Percentiles rank a stretch among this genome's conserved stretches.
phyloP scores from a whole-genome alignment of 2,797 vertebrate species.

The Ctenopoma kingsleyae region DNA sequence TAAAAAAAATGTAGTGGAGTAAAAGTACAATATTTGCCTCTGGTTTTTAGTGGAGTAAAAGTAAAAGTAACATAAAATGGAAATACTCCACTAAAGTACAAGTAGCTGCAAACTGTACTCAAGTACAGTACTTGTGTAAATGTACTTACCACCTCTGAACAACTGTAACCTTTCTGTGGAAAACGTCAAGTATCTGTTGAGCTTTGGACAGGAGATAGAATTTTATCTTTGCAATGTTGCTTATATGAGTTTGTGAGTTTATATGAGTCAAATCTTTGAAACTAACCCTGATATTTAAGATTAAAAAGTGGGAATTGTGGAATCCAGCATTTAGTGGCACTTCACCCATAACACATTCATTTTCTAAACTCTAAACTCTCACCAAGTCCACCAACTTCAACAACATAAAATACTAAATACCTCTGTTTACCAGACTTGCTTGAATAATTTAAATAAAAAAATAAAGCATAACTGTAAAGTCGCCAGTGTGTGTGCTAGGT shows the following conservation, averaged over 20 bases:
- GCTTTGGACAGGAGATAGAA: background rate
- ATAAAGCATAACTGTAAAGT: slow-evolving; percentile 12
- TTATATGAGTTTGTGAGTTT: background rate
- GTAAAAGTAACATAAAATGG: no score
- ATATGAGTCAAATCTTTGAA: background rate
- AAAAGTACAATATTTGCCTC: no score
- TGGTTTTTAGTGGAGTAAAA: no score
- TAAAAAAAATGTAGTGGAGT: no score
- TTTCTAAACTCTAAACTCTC: background rate
- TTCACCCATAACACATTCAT: no score
- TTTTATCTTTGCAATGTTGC: no score
- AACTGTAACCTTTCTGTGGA: background rate
- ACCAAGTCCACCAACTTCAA: background rate
- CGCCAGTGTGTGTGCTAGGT: background rate
- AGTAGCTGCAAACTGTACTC: no score
- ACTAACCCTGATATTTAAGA: background rate
- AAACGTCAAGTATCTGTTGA: background rate
- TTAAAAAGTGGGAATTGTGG: background rate
- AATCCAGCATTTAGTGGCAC: background rate
- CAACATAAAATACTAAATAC: slow-evolving; percentile 6
- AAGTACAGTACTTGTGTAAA: no score
- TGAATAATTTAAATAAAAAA: slow-evolving; percentile 21
- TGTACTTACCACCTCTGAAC: no score
- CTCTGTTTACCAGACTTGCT: background rate
- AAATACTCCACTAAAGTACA: no score